phyloP scores from a whole-genome alignment of 1,140 invertebrate genomes.

The Macrotrachela quadricornifera region DNA sequence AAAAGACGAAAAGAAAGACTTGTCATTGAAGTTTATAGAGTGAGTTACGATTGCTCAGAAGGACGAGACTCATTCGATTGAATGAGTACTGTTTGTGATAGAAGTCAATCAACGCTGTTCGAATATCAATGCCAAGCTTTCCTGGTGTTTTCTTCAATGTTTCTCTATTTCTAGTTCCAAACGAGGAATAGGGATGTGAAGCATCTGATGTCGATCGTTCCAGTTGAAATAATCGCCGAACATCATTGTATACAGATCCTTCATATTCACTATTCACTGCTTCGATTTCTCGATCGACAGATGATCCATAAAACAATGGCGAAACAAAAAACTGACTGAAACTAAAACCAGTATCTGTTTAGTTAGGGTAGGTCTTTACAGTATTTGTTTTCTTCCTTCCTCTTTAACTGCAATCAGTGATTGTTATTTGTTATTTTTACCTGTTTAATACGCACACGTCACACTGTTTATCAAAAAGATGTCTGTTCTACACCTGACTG shows the following conservation, averaged over 20 bases:
- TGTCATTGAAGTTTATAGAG: too few relatives aligned
- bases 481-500: too few relatives aligned
- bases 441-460: too few relatives aligned
- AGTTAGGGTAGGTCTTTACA: too few relatives aligned
- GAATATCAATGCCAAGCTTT: constrained; percentile 49
- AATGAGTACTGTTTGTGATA: constrained; percentile 76
- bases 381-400: too few relatives aligned
- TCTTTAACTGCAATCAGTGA: too few relatives aligned
- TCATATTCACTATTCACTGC: constrained; percentile 86
- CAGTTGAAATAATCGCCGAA: constrained; percentile 64
- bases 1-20: too few relatives aligned
- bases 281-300: constrained; percentile 73
- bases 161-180: constrained; percentile 63
- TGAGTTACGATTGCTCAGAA: constrained; percentile 62
- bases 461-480: too few relatives aligned
- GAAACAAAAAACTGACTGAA: constrained; percentile 84
- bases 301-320: constrained; percentile 68
- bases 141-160: constrained; percentile 61
- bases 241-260: constrained; percentile 68
- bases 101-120: constrained; percentile 67
- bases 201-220: constrained; percentile 53
- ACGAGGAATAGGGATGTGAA: constrained; percentile 64
- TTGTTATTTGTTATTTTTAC: too few relatives aligned
- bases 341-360: constrained; percentile 26
- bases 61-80: constrained; percentile 67